Evolutionary conservation across 2,888 invertebrate genomes (phyloP), one percentile per base, ranked within the genome.

Genomic region (Willowsia nigromaculata): DNA sequence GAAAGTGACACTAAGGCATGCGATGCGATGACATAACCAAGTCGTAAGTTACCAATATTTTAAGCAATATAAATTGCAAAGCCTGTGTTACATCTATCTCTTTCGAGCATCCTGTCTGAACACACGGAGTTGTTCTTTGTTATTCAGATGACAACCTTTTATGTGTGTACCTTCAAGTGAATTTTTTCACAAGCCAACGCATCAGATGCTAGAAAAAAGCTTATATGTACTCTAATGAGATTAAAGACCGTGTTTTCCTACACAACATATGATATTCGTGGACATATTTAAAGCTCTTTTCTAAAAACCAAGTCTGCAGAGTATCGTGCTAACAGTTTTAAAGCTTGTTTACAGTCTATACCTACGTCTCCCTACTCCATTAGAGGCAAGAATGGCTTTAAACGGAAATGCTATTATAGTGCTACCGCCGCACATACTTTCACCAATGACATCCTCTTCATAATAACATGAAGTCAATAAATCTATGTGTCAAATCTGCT

Each of bases 401-500:
- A 68, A 68, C 9, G 40, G 68, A 68, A n/a, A 68, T 13, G 68
- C 68, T 68, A 68, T 68, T 68, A 68, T 37, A 62, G 27, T 30
- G 37, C 68, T 4, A 37, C 37, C 68, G 40, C 9, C 59, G 53
- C 22, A 13, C 15, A 43, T 47, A 43, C 4, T 76, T 76, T 76
- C 50, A 50, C 43, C 74, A 43, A 37, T n/a, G n/a, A n/a, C 25
- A 9, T 27, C 74, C 6, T 50, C 13, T 50, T 18, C 18, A 43
- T 50, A 50, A 4, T 27, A 33, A 11, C 4, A 27, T 56, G 37
- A 40, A 47, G 62, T 85, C 85, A 40, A 85, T 85, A 85, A 85
- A 85, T 85, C 85, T 85, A 22, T 25, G 71, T 76, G 85, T 85
- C 85, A 84, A 84, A 78, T 85, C 76, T 43, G 7, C 25, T 40